phyloP scores from a whole-genome alignment of 1,140 invertebrate species.

The Pararge aegeria region DNA sequence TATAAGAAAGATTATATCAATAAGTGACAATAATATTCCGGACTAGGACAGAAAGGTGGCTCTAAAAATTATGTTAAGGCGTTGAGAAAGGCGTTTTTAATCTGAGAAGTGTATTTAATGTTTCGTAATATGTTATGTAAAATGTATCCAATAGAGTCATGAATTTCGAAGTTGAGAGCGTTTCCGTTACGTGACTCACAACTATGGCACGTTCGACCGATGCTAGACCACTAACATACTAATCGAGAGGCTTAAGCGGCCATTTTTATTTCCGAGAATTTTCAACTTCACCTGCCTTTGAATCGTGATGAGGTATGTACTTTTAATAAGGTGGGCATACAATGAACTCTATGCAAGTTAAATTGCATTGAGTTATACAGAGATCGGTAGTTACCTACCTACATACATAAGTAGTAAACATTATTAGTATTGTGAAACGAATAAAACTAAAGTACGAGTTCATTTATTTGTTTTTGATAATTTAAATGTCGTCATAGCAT shows the following conservation, averaged over 20 bases:
- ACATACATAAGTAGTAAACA: too few species aligned
- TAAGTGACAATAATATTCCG: too few species aligned
- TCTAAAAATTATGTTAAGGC: too few species aligned
- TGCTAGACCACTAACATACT: conserved; percentile 69
- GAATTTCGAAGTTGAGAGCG: conserved; percentile 63
- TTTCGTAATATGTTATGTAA: conserved; percentile 33
- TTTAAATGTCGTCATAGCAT: too few species aligned
- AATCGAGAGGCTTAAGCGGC: conserved; percentile 53
- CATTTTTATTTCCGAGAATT: conserved; percentile 57
- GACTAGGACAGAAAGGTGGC: not conserved
- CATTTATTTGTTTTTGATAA: too few species aligned
- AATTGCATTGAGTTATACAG: too few species aligned
- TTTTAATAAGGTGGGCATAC: not conserved
- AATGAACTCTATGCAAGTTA: too few species aligned
- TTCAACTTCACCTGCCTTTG: conserved; percentile 29
- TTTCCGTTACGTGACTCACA: conserved; percentile 78
- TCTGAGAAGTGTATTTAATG: conserved; percentile 3
- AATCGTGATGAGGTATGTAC: conserved; percentile 32
- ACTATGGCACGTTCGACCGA: conserved; percentile 63
- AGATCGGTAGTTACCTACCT: too few species aligned
- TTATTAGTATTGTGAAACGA: too few species aligned
- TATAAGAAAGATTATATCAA: too few species aligned
- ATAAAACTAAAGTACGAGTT: too few species aligned
- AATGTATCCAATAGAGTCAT: conserved; percentile 58
- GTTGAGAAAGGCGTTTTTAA: not conserved